phyloP scores from a whole-genome alignment of 2,797 vertebrate species.

The Siniperca scherzeri region DNA sequence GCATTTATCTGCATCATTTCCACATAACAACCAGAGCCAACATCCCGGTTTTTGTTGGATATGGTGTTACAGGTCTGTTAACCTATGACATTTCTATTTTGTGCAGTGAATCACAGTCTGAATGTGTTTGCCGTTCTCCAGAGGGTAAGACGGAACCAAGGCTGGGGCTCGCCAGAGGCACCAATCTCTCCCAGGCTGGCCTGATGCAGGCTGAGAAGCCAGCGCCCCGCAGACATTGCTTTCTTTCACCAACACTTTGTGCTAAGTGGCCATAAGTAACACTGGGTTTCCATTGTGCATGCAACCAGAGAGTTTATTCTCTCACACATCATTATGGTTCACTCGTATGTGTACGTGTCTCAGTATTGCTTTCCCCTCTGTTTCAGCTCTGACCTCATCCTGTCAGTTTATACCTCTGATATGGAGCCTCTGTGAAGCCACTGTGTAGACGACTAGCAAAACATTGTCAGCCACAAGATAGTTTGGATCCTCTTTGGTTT shows the following conservation, averaged over 20 bases:
- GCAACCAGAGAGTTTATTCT: conserved; percentile 46
- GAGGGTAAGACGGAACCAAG: conserved; percentile 40
- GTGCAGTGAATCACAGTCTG: conserved; percentile 57
- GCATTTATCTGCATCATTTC: conserved; percentile 9
- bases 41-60: conserved; percentile 4
- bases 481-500: conserved; percentile 24
- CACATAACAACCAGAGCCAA: not conserved
- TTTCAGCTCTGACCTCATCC: conserved; percentile 64
- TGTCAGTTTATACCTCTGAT: conserved; percentile 50
- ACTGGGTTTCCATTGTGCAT: conserved; percentile 51
- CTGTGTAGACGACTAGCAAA: conserved; percentile 27
- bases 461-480: conserved; percentile 1
- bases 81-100: conserved; percentile 55
- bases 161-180: conserved; percentile 57
- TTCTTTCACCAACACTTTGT: conserved; percentile 69
- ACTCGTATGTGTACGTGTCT: conserved; percentile 29
- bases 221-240: conserved; percentile 39
- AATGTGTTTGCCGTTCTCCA: conserved; percentile 60
- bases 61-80: conserved; percentile 37
- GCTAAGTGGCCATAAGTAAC: conserved; percentile 73
- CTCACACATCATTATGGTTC: conserved; percentile 46
- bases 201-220: conserved; percentile 56
- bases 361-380: conserved; percentile 42
- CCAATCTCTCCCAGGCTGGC: conserved; percentile 44
- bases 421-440: conserved; percentile 43